Evolutionary conservation across 1,140 invertebrate genomes (phyloP).

Genomic region (Drosophila mauritiana): DNA sequence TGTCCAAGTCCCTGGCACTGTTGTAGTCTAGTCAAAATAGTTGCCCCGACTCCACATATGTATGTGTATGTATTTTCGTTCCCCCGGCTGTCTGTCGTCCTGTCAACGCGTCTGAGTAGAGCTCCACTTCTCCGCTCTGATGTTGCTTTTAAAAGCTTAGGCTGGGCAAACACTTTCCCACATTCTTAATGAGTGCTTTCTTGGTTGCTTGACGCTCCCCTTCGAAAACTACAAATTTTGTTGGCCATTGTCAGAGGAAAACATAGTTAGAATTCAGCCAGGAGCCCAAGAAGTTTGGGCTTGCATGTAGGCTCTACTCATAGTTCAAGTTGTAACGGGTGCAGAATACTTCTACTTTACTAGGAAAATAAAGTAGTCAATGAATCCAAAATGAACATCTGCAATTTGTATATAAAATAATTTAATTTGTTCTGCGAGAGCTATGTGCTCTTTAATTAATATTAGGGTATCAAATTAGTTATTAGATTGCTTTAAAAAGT

Average conservation of each 20-base stretch:
- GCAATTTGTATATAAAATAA: conserved; percentile 16
- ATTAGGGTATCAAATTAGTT: background rate
- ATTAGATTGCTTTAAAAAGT: background rate
- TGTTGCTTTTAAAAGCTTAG: conserved; percentile 70
- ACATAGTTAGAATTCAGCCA: background rate
- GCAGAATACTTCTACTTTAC: conserved; percentile 4
- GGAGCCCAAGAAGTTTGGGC: conserved; percentile 14
- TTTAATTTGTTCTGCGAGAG: background rate
- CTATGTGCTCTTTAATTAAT: background rate
- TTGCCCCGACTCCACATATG: conserved; percentile 15
- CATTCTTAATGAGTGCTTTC: conserved; percentile 49
- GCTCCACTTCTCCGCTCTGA: conserved; percentile 31
- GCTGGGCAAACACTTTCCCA: conserved; percentile 37
- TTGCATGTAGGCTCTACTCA: conserved; percentile 15
- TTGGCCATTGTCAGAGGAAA: conserved; percentile 22
- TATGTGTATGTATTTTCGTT: conserved; percentile 20
- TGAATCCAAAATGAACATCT: conserved; percentile 2
- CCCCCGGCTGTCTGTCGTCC: conserved; percentile 36
- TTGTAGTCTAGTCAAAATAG: conserved; percentile 62
- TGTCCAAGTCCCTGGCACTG: conserved; percentile 45
- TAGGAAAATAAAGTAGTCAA: conserved; percentile 22
- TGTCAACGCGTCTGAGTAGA: conserved; percentile 55
- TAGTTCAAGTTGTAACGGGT: conserved; percentile 29
- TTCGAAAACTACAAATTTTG: conserved; percentile 24
- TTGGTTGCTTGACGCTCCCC: conserved; percentile 23